These are phyloP conservation scores for Darevskia mixta DNA, from an alignment of 2,797 vertebrate genomes.

Conservation along the genomic window DNA sequence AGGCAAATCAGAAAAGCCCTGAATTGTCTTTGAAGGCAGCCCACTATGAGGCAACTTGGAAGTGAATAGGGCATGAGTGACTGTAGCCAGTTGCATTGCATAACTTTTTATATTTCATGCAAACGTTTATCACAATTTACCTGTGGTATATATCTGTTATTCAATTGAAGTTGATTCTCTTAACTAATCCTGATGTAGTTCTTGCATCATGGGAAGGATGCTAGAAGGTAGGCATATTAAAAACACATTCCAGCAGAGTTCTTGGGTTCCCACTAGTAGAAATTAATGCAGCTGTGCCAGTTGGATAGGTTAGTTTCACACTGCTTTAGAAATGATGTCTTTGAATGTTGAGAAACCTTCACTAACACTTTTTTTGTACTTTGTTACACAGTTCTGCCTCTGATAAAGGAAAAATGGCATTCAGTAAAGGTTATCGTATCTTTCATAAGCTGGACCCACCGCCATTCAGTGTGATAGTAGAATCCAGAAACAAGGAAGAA, in stretches of 20 bases:
- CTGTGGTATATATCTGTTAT: not conserved
- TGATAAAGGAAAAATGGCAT: constrained; percentile 87
- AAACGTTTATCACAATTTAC: not conserved
- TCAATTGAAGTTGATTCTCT: not conserved
- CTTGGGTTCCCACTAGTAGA: not conserved
- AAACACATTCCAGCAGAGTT: not conserved
- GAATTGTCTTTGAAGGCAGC: not conserved
- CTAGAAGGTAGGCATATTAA: not conserved
- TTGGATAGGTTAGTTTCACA: not conserved
- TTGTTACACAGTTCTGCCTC: constrained; percentile 67
- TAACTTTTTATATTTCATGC: not conserved
- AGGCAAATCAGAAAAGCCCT: not conserved
- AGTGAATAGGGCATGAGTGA: not conserved
- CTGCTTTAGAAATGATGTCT: constrained; percentile 10
- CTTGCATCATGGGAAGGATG: not conserved
- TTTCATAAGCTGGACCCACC: constrained; percentile 97
- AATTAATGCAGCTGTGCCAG: not conserved
- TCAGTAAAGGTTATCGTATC: constrained; percentile 98
- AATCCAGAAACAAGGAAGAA: constrained; percentile 92
- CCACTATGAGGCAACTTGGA: not conserved
- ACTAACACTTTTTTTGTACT: constrained; percentile 36
- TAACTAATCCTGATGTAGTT: not conserved
- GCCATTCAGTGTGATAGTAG: constrained; percentile 96
- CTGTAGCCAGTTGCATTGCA: not conserved
- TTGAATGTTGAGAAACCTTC: not conserved